Evolutionary conservation across 92 coral and sea anemone species (phyloP), one percentile per base, ranked within the genome.

Genomic region (Palythoa caribaeorum): DNA sequence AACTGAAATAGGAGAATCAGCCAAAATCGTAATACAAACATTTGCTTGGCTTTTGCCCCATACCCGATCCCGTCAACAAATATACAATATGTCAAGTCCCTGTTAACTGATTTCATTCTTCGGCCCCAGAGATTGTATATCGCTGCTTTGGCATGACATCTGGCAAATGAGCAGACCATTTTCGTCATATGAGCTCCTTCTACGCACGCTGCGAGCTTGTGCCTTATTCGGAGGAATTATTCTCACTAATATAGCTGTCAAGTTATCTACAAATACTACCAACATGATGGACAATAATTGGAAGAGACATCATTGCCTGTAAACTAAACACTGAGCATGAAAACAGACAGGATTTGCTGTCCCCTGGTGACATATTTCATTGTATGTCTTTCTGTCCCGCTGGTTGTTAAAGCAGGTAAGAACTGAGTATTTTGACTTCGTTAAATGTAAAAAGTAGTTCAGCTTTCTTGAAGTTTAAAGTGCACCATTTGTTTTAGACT

Each of bases 71-170:
- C 76, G 60, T 65, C 86, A 81, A 81, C 86, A 65, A 63, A 17
- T 81, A 71, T n/a, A 48, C 86, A 11, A 47, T 1, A 12, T 81
- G 76, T 81, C 86, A 81, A 66, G 86, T 71, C 40, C 21, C 12
- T 53, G 86, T 66, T 81, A 81, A 81, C 86, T 81, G 76, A 81
- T 81, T 48, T 47, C 40, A 66, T 81, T 81, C 86, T 21, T 81
- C 8, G 54, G 84, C 84, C 37, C 52, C 59, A 79, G 84, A 79
- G 84, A 79, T 79, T 79, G 52, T 51, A 35, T 73, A 66, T 40
- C 60, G 76, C 71, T 71, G 73, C 76, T 48, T 44, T 12, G 76
- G 76, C 44, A 63, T 81, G 86, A 65, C 86, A 81, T 68, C 66
- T 81, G 39, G 86, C 62, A 81, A 79, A 65, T 81, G 86, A 81